These are phyloP conservation scores for Trissonchulus latispiculum DNA, from an alignment of 2,888 invertebrate species.

Conservation along the genomic window DNA sequence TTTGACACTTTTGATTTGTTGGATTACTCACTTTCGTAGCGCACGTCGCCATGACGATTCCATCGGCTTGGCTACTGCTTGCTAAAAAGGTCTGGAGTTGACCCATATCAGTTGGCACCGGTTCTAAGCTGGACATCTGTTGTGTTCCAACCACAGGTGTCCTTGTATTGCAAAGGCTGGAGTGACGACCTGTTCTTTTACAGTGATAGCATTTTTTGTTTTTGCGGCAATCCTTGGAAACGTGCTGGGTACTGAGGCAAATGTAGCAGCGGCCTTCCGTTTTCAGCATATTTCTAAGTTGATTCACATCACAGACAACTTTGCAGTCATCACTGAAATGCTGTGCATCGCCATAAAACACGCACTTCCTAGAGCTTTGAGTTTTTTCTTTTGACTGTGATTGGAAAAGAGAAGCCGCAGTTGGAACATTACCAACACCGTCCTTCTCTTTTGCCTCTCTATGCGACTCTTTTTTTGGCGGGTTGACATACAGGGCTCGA, in stretches of 20 bases:
- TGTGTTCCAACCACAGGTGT: neutral
- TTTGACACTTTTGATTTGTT: no score
- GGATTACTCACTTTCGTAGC: neutral
- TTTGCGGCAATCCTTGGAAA: neutral
- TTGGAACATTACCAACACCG: no score
- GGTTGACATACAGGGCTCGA: no score
- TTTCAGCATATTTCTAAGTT: neutral
- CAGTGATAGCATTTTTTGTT: neutral
- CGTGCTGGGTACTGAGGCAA: neutral
- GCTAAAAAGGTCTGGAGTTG: neutral
- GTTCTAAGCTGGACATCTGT: neutral
- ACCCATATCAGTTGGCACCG: neutral
- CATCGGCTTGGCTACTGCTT: neutral
- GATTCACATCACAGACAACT: neutral
- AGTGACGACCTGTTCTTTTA: neutral
- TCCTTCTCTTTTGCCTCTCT: no score
- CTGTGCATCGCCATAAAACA: neutral
- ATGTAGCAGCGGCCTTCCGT: neutral
- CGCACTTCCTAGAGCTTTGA: neutral
- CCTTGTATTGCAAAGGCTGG: neutral
- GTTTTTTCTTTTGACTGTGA: no score
- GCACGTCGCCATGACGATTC: neutral
- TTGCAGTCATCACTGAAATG: slow-evolving; percentile 9
- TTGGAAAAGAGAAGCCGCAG: no score
- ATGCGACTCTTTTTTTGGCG: no score